phyloP scores from a whole-genome alignment of 2,797 vertebrate genomes.

The Anguilla marmorata region DNA sequence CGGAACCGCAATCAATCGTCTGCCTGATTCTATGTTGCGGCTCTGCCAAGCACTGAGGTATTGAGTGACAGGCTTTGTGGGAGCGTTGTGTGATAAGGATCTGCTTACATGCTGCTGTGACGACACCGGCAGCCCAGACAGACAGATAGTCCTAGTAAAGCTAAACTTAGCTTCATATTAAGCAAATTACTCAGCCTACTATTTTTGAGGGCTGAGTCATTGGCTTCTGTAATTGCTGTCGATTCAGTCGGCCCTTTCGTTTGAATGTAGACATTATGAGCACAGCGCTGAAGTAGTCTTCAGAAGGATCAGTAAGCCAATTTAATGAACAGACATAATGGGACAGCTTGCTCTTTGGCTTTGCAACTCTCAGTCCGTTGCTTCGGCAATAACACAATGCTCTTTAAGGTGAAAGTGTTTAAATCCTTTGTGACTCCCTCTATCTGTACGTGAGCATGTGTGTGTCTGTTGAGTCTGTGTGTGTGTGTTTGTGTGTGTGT shows the following conservation, averaged over 20 bases:
- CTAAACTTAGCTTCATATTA: slow-evolving; percentile 6
- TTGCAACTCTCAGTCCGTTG: background rate
- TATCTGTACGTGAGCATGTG: background rate
- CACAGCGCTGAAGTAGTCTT: background rate
- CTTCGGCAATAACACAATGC: background rate
- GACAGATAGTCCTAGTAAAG: background rate
- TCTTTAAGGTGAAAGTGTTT: background rate
- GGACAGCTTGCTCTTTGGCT: background rate
- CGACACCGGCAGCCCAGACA: background rate
- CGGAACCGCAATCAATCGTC: background rate
- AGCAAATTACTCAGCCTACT: slow-evolving; percentile 6
- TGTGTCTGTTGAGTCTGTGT: background rate
- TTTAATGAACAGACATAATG: background rate
- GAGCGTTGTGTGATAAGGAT: background rate
- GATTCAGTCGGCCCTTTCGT: background rate
- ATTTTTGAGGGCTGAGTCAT: background rate
- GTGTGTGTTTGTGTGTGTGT: slow-evolving; percentile 2
- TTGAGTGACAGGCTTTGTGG: slow-evolving; percentile 3
- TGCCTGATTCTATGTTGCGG: background rate
- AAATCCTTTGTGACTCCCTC: background rate
- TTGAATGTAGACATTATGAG: slow-evolving; percentile 4
- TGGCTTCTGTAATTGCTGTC: background rate
- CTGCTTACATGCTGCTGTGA: slow-evolving; percentile 7
- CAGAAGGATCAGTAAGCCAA: background rate
- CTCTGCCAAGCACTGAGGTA: background rate